Percentiles rank a stretch among this genome's conserved stretches.
Evolutionary conservation across 2,888 invertebrate genomes (phyloP).

Genomic region (Flexamia atlantica): DNA sequence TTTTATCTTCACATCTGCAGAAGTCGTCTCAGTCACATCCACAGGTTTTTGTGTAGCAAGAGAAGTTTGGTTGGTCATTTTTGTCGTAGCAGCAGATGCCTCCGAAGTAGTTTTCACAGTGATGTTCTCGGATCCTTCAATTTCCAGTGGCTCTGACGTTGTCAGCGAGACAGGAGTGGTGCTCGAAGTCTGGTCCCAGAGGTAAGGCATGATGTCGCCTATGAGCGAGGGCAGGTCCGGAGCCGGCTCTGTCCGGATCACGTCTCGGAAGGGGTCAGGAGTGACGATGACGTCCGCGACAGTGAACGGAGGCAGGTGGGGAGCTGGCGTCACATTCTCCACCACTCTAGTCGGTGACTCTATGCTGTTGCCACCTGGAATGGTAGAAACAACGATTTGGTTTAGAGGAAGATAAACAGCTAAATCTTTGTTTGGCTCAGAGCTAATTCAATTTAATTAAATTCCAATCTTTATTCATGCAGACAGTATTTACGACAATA

Average conservation of each 20-base stretch:
- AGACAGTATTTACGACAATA: no score
- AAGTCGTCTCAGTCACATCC: slow-evolving; percentile 62
- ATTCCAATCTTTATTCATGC: no score
- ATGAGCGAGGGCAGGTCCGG: slow-evolving; percentile 67
- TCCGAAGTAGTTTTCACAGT: slow-evolving; percentile 36
- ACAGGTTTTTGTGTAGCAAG: slow-evolving; percentile 51
- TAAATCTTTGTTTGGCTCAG: no score
- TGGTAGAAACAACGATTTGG: no score
- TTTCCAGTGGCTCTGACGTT: slow-evolving; percentile 30
- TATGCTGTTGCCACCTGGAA: slow-evolving; percentile 70
- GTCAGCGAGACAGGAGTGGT: slow-evolving; percentile 42
- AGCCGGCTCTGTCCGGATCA: slow-evolving; percentile 67
- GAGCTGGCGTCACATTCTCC: slow-evolving; percentile 72
- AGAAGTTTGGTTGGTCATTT: slow-evolving; percentile 64
- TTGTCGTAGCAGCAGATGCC: slow-evolving; percentile 63
- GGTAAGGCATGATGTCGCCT: slow-evolving; percentile 65
- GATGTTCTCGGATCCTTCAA: not conserved
- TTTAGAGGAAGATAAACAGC: no score
- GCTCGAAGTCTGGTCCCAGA: slow-evolving; percentile 56
- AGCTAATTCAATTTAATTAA: no score
- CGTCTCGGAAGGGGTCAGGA: slow-evolving; percentile 67
- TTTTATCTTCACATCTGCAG: slow-evolving; percentile 39
- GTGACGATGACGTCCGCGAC: slow-evolving; percentile 68
- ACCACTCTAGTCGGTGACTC: slow-evolving; percentile 75
- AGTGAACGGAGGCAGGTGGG: slow-evolving; percentile 68